Evolutionary conservation across 1,140 invertebrate species (phyloP).

Genomic region (Epicauta chinensis): DNA sequence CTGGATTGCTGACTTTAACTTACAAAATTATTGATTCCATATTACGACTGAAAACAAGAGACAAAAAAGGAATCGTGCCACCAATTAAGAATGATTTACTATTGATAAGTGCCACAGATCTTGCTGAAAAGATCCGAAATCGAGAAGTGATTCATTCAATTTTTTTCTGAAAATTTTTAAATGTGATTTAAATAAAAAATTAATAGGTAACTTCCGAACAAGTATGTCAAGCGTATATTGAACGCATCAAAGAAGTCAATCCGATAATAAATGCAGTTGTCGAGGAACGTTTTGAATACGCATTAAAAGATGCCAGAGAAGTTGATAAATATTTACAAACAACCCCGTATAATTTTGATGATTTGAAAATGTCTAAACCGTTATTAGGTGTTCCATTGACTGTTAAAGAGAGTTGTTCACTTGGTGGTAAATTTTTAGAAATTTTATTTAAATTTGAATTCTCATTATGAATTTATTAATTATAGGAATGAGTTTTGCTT

Average conservation of each 20-base stretch:
- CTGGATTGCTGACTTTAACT: background rate
- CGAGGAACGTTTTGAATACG: constrained; percentile 63
- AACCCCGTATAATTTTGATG: constrained; percentile 41
- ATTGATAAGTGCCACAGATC: constrained; percentile 23
- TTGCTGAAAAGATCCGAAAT: constrained; percentile 27
- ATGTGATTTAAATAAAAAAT: constrained; percentile 1
- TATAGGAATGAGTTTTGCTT: constrained; percentile 57
- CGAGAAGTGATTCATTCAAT: constrained; percentile 21
- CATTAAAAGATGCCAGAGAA: constrained; percentile 50
- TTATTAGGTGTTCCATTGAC: constrained; percentile 70
- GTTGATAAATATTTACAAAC: constrained; percentile 44
- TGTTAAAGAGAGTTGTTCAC: constrained; percentile 55
- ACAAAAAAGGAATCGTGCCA: constrained; percentile 18
- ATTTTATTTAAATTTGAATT: background rate
- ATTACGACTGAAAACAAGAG: background rate
- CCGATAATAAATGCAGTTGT: constrained; percentile 68
- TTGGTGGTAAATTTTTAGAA: constrained; percentile 20
- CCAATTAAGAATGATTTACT: constrained; percentile 22
- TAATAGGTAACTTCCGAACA: constrained; percentile 52
- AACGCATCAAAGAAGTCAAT: constrained; percentile 65
- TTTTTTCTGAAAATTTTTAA: background rate
- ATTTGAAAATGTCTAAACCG: constrained; percentile 52
- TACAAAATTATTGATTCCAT: background rate
- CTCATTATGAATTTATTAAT: background rate
- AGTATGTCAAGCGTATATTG: constrained; percentile 60